Evolutionary conservation across 2,797 vertebrate species (phyloP).

Genomic region (Enteromius anoplus): DNA sequence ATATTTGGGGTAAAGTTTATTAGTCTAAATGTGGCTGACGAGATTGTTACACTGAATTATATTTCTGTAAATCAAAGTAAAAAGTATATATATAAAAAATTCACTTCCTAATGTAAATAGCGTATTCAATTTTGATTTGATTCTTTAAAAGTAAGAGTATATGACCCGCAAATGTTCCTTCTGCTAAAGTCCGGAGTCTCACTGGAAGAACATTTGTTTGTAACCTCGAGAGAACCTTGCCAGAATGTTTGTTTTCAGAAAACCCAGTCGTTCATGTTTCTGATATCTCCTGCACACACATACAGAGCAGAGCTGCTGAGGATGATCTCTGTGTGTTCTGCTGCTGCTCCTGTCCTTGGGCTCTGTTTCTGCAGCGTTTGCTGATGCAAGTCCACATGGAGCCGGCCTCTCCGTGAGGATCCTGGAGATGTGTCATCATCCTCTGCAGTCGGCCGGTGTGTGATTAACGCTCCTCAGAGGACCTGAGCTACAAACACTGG

Average conservation of each 20-base stretch:
- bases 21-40: neutral
- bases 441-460: neutral
- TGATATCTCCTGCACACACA: neutral
- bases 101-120: no score
- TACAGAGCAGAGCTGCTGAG: neutral
- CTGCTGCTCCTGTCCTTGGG: constrained; percentile 35
- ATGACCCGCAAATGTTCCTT: neutral
- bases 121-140: no score
- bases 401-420: constrained; percentile 58
- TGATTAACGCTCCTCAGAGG: constrained; percentile 21
- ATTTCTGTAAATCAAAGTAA: neutral
- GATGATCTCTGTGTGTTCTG: neutral
- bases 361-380: constrained; percentile 58
- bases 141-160: no score
- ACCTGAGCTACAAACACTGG: no score
- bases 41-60: neutral
- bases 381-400: constrained; percentile 66
- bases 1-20: neutral
- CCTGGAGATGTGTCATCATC: constrained; percentile 40
- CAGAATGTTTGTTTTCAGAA: neutral
- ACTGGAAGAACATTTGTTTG: neutral
- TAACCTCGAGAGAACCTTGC: neutral
- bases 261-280: neutral
- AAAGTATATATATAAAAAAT: neutral
- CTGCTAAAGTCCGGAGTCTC: neutral